A percentile compares a stretch with the other conserved stretches of the same genome.
phyloP scores from a whole-genome alignment of 1,140 invertebrate genomes.

The Drosophila sechellia region DNA sequence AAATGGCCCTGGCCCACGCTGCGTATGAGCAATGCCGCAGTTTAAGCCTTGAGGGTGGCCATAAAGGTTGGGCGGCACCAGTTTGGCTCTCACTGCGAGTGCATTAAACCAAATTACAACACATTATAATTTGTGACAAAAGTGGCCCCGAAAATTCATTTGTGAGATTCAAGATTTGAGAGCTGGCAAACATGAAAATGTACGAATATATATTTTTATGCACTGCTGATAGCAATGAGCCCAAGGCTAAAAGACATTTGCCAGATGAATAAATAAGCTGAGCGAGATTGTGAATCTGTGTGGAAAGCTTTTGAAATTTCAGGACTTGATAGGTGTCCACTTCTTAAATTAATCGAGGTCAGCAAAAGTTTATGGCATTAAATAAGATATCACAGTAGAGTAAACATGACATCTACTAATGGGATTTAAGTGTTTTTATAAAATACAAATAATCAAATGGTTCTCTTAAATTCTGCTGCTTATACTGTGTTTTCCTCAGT shows the following conservation, averaged over 20 bases:
- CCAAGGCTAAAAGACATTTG: slow-evolving; percentile 22
- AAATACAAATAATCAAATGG: too few species aligned
- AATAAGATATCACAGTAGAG: neutral
- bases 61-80: slow-evolving; percentile 11
- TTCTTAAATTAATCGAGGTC: slow-evolving; percentile 5
- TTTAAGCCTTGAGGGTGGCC: slow-evolving; percentile 13
- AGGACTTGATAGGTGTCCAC: slow-evolving; percentile 13
- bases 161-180: slow-evolving; percentile 28
- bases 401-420: neutral
- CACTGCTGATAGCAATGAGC: slow-evolving; percentile 12
- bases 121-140: slow-evolving; percentile 64
- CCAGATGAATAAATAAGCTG: slow-evolving; percentile 33
- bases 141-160: slow-evolving; percentile 51
- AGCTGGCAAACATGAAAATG: slow-evolving; percentile 33
- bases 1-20: slow-evolving; percentile 20
- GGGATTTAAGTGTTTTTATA: too few species aligned
- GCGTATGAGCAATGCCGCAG: slow-evolving; percentile 51
- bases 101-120: slow-evolving; percentile 63
- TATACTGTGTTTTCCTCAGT: too few species aligned
- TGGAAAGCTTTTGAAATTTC: slow-evolving; percentile 12
- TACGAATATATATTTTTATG: slow-evolving; percentile 17
- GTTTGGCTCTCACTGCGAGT: slow-evolving; percentile 32
- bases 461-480: too few species aligned
- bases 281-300: slow-evolving; percentile 13
- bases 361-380: slow-evolving; percentile 17